Evolutionary conservation across 2,888 invertebrate genomes (phyloP).

Genomic region (Corythucha ciliata): DNA sequence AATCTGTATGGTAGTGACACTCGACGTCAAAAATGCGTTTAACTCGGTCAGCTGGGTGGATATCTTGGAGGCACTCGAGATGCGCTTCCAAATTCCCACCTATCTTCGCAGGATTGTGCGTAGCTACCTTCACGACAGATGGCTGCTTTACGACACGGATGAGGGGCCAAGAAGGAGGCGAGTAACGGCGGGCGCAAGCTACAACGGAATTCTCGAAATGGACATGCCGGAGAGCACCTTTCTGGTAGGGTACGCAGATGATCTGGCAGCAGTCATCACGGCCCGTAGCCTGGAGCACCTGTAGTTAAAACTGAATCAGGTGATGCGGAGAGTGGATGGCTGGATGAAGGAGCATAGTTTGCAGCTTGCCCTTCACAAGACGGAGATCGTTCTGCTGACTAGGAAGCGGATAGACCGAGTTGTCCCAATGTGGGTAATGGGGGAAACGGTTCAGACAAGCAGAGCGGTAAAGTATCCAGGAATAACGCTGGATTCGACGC

Average conservation of each 20-base stretch:
- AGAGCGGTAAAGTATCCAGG: constrained; percentile 17
- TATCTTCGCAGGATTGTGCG: constrained; percentile 29
- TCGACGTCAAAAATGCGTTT: constrained; percentile 29
- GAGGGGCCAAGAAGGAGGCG: constrained; percentile 5
- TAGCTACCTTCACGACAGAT: constrained; percentile 30
- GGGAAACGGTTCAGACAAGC: constrained; percentile 11
- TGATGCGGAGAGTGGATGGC: constrained; percentile 14
- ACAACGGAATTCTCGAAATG: constrained; percentile 27
- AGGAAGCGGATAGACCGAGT: constrained; percentile 20
- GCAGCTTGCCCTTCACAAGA: constrained; percentile 29
- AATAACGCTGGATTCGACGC: constrained; percentile 27
- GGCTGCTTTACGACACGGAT: neutral
- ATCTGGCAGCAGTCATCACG: constrained; percentile 3
- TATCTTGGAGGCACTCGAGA: constrained; percentile 26
- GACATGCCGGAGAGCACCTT: constrained; percentile 22
- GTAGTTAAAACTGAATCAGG: constrained; percentile 15
- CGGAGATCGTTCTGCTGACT: constrained; percentile 28
- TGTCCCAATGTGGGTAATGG: constrained; percentile 24
- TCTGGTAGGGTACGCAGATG: constrained; percentile 15
- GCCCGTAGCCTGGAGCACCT: constrained; percentile 13
- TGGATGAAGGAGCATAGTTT: constrained; percentile 29
- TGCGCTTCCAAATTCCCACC: constrained; percentile 19
- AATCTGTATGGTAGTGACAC: constrained; percentile 28
- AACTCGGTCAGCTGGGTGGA: constrained; percentile 32
- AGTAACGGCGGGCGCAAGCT: constrained; percentile 29